These are phyloP conservation scores for Silvanus unidentatus DNA, from an alignment of 2,888 invertebrate genomes.

Conservation along the genomic window DNA sequence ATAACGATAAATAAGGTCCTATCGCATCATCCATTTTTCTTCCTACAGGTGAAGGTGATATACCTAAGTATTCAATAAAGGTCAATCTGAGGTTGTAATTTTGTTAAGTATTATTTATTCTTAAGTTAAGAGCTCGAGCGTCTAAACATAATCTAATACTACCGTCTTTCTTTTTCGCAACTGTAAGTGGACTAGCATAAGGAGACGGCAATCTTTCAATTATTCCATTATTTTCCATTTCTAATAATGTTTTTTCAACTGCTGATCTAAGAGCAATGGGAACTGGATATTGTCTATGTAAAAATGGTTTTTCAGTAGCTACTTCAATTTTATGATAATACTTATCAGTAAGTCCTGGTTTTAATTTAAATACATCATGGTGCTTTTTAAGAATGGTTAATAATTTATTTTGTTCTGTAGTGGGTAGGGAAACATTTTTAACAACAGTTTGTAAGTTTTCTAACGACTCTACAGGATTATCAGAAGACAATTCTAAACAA, in stretches of 20 bases:
- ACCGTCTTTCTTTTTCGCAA: slow-evolving; percentile 6
- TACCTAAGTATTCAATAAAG: too few species aligned
- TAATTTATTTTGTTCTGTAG: not conserved
- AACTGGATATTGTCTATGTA: not conserved
- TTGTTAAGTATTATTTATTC: too few species aligned
- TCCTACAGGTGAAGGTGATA: too few species aligned
- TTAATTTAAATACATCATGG: not conserved
- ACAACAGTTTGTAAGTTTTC: too few species aligned
- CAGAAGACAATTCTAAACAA: too few species aligned
- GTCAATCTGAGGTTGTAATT: too few species aligned
- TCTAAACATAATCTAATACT: not conserved
- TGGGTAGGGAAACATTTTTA: too few species aligned
- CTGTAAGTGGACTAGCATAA: slow-evolving; percentile 4
- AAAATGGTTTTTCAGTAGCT: not conserved
- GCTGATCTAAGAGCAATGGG: not conserved
- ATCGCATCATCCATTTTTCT: too few species aligned
- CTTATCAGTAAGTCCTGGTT: not conserved
- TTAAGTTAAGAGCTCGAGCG: not conserved
- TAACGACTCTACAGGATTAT: too few species aligned
- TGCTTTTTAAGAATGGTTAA: not conserved
- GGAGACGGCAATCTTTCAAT: not conserved
- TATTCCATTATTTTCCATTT: not conserved
- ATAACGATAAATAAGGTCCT: too few species aligned
- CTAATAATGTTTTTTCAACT: not conserved
- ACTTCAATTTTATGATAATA: not conserved